Evolutionary conservation across 2,888 invertebrate genomes (phyloP), one percentile per base, ranked within the genome.

Genomic region (Drosophila dives): DNA sequence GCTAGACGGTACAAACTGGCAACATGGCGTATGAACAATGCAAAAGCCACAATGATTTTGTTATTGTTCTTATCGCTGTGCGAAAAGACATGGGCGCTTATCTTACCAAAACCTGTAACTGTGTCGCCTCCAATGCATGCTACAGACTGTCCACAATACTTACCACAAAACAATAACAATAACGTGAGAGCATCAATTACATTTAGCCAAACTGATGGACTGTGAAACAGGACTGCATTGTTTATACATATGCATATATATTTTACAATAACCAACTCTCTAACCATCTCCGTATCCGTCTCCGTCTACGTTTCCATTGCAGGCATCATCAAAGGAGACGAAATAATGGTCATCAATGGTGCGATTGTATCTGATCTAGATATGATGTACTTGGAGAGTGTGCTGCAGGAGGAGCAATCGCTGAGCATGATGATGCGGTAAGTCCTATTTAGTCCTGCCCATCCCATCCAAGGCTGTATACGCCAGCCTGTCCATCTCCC

Each of bases 361-460:
- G 98, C 98, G 90, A 98, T 99, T 93, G 98, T 99, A 86, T 98
- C 98, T 91, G 99, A 99, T 94, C 95, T 99, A 94, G 99, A 99
- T 95, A 99, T 99, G 99, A 99, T 99, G 97, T 99, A 98, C 94
- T 95, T 99, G 93, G 99, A 99, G 94, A 98, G 97, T 92, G 97
- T 99, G 78, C 95, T 99, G 86, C 98, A 98, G 94, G 98, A 99
- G 93, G 98, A 98, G 92, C 95, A 97, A 78, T 96, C 97, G 55
- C 95, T 99, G 75, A 98, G 98, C 94, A 97, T 99, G 96, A 99
- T 99, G 97, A 98, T 99, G 96, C 95, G 99, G 95, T 95, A 93
- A 83, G 91, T 91, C 55, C 56, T 55, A 65, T n/a, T 45, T 48
- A 15, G 11, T 10, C 36, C 8, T 45, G 15, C n/a, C n/a, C 23